Evolutionary conservation across 1,140 invertebrate genomes (phyloP), one percentile per base, ranked within the genome.

Genomic region (Octopus sinensis): DNA sequence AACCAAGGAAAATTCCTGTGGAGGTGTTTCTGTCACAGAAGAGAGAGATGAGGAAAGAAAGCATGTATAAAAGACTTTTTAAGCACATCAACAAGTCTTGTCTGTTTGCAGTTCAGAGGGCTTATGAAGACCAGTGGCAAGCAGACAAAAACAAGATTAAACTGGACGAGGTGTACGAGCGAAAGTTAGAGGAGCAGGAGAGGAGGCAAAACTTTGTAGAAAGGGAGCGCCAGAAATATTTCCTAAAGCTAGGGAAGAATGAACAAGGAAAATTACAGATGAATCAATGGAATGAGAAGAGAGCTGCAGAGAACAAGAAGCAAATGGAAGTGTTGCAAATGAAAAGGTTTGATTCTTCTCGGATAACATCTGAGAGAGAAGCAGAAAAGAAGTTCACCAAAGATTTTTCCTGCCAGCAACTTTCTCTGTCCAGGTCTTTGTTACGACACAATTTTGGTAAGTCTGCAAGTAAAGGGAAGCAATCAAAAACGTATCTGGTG

Each of bases 11-110:
- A 6, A 9, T 23, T 13, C 17, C 13, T 17, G 7, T 5, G 68
- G 68, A 81, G 12, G 79, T 82, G 68, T 12, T 76, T 17, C n/a
- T 79, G 52, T 82, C 82, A 5, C 79, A 84, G 78, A 86, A 86
- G 79, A 82, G 81, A 52, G 76, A 84, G 9, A 88, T 82, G 43
- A 87, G 84, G 51, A 87, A 90, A 73, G 86, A 89, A 78, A 82
- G 87, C 73, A 83, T 89, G 54, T 89, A 89, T 86, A 79, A 84
- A 10, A 84, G 86, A 54, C 83, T 89, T 13, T 88, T 90, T 51
- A 87, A 89, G n/a, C 89, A 87, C 9, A 90, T 91, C 89, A 86
- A 87, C 51, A 83, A 90, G 76, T 90, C 89, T 6, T 88, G 88
- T 83, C 81, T 91, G 79, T 82, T 86, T 76, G 89, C 90, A 62